Conservation (phyloP, 2,113 vertebrate species). For the Lampris incognitus region DNA sequence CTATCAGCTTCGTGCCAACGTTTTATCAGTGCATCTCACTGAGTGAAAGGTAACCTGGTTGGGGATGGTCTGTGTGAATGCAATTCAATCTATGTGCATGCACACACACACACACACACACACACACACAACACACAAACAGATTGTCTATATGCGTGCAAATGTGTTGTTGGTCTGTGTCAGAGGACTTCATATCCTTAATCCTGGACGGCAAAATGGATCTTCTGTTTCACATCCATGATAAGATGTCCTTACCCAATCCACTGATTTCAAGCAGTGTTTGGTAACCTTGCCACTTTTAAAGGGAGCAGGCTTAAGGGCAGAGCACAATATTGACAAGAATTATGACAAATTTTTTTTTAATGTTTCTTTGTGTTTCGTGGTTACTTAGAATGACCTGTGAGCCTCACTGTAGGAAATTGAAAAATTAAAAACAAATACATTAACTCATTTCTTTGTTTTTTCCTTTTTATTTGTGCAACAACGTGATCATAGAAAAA, state of each 20-base stretch:
- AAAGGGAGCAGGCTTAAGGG: conserved; percentile 12
- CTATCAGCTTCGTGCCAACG: neutral
- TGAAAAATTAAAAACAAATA: neutral
- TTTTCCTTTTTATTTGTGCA: too few species aligned
- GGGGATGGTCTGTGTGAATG: neutral
- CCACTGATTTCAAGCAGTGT: neutral
- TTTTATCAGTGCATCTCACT: conserved; percentile 22
- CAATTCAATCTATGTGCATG: neutral
- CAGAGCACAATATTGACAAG: conserved; percentile 9
- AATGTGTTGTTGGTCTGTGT: neutral
- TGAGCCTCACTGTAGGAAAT: neutral
- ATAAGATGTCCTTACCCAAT: conserved; percentile 18
- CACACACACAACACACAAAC: too few species aligned
- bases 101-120: too few species aligned
- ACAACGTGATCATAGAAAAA: too few species aligned
- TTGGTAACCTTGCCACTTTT: neutral
- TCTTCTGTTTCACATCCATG: neutral
- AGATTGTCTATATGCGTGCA: conserved; percentile 8
- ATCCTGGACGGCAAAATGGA: conserved; percentile 38
- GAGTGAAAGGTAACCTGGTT: neutral
- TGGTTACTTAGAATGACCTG: neutral
- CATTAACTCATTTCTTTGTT: neutral
- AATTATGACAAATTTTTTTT: neutral
- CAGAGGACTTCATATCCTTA: conserved; percentile 29
- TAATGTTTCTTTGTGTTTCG: neutral